Evolutionary conservation across 2,113 vertebrate genomes (phyloP).

Genomic region (Esox niger): DNA sequence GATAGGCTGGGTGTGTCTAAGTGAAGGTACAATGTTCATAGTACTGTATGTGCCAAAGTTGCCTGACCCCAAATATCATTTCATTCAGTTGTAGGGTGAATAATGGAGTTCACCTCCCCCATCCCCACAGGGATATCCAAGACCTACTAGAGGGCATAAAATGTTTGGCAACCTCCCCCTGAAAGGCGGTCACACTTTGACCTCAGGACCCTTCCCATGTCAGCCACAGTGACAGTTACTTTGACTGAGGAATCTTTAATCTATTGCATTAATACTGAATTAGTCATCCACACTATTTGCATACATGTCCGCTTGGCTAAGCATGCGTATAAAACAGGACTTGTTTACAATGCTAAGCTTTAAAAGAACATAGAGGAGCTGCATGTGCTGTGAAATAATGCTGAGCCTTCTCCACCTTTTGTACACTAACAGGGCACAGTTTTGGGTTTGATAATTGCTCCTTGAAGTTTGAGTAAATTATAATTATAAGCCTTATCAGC

Average conservation of each 20-base stretch:
- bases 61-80: slow-evolving; percentile 17
- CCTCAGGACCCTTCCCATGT: slow-evolving; percentile 55
- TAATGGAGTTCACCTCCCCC: slow-evolving; percentile 29
- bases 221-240: slow-evolving; percentile 52
- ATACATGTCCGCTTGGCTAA: slow-evolving; percentile 24
- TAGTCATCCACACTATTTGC: slow-evolving; percentile 21
- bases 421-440: slow-evolving; percentile 4
- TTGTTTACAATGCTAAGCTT: slow-evolving; percentile 11
- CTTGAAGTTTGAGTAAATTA: slow-evolving; percentile 15
- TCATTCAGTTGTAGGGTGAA: slow-evolving; percentile 22
- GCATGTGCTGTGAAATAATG: slow-evolving; percentile 4
- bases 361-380: slow-evolving; percentile 9
- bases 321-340: not conserved
- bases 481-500: slow-evolving; percentile 10
- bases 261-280: slow-evolving; percentile 60
- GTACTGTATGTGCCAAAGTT: not conserved
- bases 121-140: slow-evolving; percentile 29
- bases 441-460: slow-evolving; percentile 23
- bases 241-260: slow-evolving; percentile 47
- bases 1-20: not conserved
- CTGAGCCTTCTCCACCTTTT: slow-evolving; percentile 2
- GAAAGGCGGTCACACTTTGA: slow-evolving; percentile 40
- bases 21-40: no score
- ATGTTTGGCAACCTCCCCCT: slow-evolving; percentile 34
- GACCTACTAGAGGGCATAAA: slow-evolving; percentile 37